Percentiles rank a stretch among this genome's conserved stretches.
Evolutionary conservation across 2,888 invertebrate species (phyloP).

Genomic region (Hypselothyrea guttata): DNA sequence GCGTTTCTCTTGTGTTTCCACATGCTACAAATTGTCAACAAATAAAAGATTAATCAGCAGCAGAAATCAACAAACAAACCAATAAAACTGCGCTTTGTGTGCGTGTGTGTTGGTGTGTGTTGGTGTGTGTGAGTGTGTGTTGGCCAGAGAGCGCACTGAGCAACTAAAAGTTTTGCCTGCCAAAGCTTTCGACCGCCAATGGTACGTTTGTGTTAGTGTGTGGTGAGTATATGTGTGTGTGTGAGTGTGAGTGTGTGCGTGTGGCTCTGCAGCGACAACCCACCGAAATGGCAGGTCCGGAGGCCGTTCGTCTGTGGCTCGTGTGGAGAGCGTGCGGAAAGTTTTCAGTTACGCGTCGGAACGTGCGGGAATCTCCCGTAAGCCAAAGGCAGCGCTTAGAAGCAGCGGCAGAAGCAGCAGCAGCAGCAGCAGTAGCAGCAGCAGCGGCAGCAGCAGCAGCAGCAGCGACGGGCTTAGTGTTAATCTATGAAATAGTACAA

Average conservation of each 20-base stretch:
- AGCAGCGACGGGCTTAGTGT: conserved; percentile 63
- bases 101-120: conserved; percentile 25
- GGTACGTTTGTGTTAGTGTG: conserved; percentile 8
- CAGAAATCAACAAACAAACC: conserved; percentile 48
- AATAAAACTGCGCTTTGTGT: conserved; percentile 42
- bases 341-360: conserved; percentile 76
- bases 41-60: conserved; percentile 42
- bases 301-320: conserved; percentile 66
- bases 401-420: conserved; percentile 21
- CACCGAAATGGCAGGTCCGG: conserved; percentile 56
- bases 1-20: conserved; percentile 43
- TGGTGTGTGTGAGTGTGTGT: no score
- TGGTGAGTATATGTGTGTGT: conserved; percentile 4
- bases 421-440: conserved; percentile 26
- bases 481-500: conserved; percentile 34
- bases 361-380: conserved; percentile 70
- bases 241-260: conserved; percentile 6
- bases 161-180: conserved; percentile 44
- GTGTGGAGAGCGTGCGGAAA: conserved; percentile 76
- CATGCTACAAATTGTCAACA: conserved; percentile 48
- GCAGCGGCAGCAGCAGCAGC: conserved; percentile 21
- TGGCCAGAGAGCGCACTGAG: conserved; percentile 22
- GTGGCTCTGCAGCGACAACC: conserved; percentile 47
- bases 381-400: conserved; percentile 3
- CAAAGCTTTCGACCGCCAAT: conserved; percentile 24